phyloP scores from a whole-genome alignment of 2,113 vertebrate genomes.

The Myrmophylax atrothorax region DNA sequence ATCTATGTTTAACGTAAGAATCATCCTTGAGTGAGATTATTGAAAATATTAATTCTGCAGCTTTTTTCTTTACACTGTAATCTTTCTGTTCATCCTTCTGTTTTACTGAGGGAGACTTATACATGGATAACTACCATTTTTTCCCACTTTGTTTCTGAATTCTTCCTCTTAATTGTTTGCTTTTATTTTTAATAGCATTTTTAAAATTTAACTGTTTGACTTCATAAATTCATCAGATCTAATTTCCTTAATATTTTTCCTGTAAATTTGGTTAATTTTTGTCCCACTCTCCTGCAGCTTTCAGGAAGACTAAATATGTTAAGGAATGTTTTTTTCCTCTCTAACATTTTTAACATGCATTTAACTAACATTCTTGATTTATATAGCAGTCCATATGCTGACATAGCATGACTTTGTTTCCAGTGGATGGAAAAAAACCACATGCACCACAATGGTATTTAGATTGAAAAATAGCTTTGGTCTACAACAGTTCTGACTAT shows the following conservation, averaged over 20 bases:
- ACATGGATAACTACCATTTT: not conserved
- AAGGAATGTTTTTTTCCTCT: not conserved
- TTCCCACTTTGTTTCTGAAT: not conserved
- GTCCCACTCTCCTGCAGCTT: not conserved
- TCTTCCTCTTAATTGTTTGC: not conserved
- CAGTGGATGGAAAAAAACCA: constrained; percentile 68
- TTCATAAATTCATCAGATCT: not conserved
- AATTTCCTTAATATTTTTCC: not conserved
- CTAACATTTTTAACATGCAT: not conserved
- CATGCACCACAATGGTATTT: constrained; percentile 32
- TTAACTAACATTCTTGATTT: constrained; percentile 29
- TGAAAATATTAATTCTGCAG: not conserved
- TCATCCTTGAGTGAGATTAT: not conserved
- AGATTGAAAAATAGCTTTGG: not conserved
- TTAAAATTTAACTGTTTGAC: not conserved
- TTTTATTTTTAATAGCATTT: not conserved
- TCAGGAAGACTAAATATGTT: not conserved
- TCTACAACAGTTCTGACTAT: constrained; percentile 6
- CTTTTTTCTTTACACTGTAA: not conserved
- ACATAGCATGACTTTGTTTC: constrained; percentile 57
- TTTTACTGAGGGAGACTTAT: not conserved
- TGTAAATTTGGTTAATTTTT: not conserved
- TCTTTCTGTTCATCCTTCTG: not conserved
- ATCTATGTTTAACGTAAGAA: not conserved
- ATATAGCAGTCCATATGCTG: constrained; percentile 48